A percentile compares a stretch with the other conserved stretches of the same genome.
Conservation (phyloP, 2,888 invertebrate genomes). For the Orchestes rusci region DNA sequence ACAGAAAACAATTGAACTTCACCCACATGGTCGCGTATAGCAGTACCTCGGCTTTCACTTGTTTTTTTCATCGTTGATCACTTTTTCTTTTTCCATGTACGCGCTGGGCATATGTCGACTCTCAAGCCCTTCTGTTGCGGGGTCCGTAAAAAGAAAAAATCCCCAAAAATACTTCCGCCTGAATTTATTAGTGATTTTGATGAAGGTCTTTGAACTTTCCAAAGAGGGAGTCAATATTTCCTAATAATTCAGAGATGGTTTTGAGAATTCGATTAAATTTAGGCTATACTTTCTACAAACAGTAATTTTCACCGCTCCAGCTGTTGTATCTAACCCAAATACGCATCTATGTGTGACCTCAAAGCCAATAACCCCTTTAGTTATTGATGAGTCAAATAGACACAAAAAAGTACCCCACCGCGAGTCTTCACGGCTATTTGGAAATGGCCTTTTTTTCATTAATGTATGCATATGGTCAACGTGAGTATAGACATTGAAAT, state of each 20-base stretch:
- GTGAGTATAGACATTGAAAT: conserved; percentile 16
- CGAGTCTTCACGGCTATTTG: conserved; percentile 16
- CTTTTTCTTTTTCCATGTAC: conserved; percentile 16
- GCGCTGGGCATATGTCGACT: conserved; percentile 17
- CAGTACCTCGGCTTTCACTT: conserved; percentile 31
- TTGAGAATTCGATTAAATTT: too few relatives aligned
- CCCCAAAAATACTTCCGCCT: too few relatives aligned
- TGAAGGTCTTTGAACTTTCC: too few relatives aligned
- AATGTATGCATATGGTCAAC: conserved; percentile 23
- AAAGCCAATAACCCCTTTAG: too few relatives aligned
- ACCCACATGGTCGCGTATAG: conserved; percentile 31
- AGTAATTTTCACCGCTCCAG: too few relatives aligned
- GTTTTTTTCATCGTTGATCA: conserved; percentile 28
- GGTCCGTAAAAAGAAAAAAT: conserved; percentile 7
- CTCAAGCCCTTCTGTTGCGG: conserved; percentile 13
- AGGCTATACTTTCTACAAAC: too few relatives aligned
- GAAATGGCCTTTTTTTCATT: conserved; percentile 19
- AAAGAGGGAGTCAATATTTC: too few relatives aligned
- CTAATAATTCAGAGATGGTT: too few relatives aligned
- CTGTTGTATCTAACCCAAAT: too few relatives aligned
- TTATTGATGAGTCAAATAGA: conserved; percentile 15
- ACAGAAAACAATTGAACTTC: conserved; percentile 37
- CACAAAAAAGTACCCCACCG: conserved; percentile 17
- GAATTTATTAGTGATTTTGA: too few relatives aligned
- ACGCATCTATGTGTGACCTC: conserved; percentile 7